Conservation (phyloP, 1,140 invertebrate species). For the Trissolcus basalis region DNA sequence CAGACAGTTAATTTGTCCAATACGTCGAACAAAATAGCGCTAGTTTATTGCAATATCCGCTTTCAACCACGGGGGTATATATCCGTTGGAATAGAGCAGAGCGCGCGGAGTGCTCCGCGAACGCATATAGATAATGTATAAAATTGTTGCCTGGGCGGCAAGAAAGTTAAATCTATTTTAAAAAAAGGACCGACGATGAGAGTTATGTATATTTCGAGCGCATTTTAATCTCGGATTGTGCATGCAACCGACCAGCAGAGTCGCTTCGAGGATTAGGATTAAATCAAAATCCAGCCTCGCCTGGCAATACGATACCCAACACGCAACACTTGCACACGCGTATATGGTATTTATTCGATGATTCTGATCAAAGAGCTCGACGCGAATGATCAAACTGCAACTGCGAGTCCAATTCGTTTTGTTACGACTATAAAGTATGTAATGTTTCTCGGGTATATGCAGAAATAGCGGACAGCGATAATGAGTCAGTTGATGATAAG, state of each 20-base stretch:
- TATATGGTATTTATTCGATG: conserved; percentile 61
- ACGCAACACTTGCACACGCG: conserved; percentile 60
- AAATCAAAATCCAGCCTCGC: conserved; percentile 67
- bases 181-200: conserved; percentile 47
- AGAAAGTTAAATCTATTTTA: conserved; percentile 58
- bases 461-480: conserved; percentile 46
- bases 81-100: no score
- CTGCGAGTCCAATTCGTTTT: conserved; percentile 58
- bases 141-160: conserved; percentile 37
- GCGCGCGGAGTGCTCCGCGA: no score
- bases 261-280: conserved; percentile 72
- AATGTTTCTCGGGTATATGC: conserved; percentile 39
- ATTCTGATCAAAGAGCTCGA: conserved; percentile 59
- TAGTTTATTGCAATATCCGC: no score
- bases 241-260: conserved; percentile 62
- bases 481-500: conserved; percentile 47
- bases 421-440: conserved; percentile 51
- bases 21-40: conserved; percentile 21
- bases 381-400: conserved; percentile 56
- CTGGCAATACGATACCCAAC: conserved; percentile 64
- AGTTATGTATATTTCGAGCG: conserved; percentile 59
- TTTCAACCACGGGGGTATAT: no score
- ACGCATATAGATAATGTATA: conserved; percentile 45
- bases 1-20: conserved; percentile 33
- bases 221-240: conserved; percentile 74